These are phyloP conservation scores for Euborellia annulipes DNA, from an alignment of 1,140 invertebrate genomes.

Conservation along the genomic window DNA sequence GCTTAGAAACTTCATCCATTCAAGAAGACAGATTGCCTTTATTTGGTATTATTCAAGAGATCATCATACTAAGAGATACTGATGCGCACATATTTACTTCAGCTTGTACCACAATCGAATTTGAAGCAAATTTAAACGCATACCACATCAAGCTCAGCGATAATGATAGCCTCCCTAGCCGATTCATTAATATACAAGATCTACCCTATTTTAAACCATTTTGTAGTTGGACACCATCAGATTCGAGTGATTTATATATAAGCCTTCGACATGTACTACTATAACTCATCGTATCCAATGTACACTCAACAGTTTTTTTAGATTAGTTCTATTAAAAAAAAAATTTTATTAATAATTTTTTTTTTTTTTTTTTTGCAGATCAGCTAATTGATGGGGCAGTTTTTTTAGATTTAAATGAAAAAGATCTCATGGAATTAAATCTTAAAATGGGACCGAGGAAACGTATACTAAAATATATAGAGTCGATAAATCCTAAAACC, in stretches of 20 bases:
- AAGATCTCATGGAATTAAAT: conserved; percentile 7
- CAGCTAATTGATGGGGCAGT: conserved; percentile 5
- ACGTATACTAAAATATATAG: not conserved
- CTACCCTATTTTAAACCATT: conserved; percentile 9
- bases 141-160: conserved; percentile 8
- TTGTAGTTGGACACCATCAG: conserved; percentile 5
- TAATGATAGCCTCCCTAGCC: not conserved
- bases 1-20: not conserved
- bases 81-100: conserved; percentile 6
- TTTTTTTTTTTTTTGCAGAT: conserved; percentile 5
- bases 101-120: not conserved
- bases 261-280: conserved; percentile 7
- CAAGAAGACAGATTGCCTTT: conserved; percentile 9
- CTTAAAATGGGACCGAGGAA: conserved; percentile 13
- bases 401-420: conserved; percentile 8
- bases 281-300: no score
- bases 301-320: not conserved
- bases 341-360: not conserved
- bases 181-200: conserved; percentile 3
- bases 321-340: no score
- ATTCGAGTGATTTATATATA: conserved; percentile 7
- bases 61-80: conserved; percentile 7
- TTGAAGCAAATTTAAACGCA: conserved; percentile 11
- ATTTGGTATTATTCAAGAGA: conserved; percentile 11
- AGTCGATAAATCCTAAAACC: no score